Evolutionary conservation across 2,113 vertebrate species (phyloP), one percentile per base, ranked within the genome.

Genomic region (Strix uralensis): DNA sequence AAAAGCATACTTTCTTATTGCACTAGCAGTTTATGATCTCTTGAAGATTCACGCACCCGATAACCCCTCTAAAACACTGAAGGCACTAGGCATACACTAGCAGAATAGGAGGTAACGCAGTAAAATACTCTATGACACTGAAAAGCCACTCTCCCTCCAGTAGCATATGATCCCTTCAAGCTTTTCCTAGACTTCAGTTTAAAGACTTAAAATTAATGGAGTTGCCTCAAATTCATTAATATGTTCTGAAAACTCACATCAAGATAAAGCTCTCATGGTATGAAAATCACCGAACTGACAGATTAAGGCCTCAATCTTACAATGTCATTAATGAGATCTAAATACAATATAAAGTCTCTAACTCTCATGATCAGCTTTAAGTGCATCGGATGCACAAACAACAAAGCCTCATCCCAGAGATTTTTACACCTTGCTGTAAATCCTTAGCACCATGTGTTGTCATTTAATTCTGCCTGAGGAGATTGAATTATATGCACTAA

Each of bases 51-150:
- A 44, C 0, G 3, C 47, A 27, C 17, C 17, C 25, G 18, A 19
- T 34, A 88, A 36, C 7, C 27, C 13, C 75, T 87, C 59, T n/a
- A 11, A 78, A 90, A 18, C 20, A 40, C 40, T 9, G 49, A 42
- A 42, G 29, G n/a, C 44, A 40, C 13, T 11, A 62, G 46, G 0
- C 0, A 32, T 25, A 75, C 0, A 4, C 32, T 7, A 55, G 30
- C 1, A 4, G 38, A 61, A 32, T 1, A 36, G 26, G 27, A 66
- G 3, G 19, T 25, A 65, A 27, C 0, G 0, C 49, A 71, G 16
- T 13, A 47, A 62, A 4, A 34, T 13, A 40, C 25, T 3, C 7
- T 16, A 14, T 1, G 0, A 58, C 34, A n/a, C 36, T 11, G 9
- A 63, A 59, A 72, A 69, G 23, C 18, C 36, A 12, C 27, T 67